Conservation (phyloP, 2,888 invertebrate genomes). For the Galerucella pusilla region DNA sequence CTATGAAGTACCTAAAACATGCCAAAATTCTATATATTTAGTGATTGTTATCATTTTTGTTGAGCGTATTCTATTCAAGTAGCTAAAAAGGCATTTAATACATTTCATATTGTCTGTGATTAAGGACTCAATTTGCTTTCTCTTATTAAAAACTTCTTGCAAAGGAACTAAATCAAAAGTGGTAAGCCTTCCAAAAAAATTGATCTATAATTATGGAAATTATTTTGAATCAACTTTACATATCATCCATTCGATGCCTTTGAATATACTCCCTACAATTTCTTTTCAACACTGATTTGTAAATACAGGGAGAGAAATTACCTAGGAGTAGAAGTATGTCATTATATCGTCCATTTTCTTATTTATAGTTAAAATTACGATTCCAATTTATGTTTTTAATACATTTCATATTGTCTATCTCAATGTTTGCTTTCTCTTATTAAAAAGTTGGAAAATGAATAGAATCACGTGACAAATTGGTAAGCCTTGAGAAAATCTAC, state of each 20-base stretch:
- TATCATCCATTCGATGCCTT: background rate
- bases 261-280: background rate
- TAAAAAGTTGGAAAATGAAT: too few relatives aligned
- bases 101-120: slow-evolving; percentile 2
- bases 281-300: too few relatives aligned
- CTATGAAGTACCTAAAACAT: background rate
- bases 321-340: too few relatives aligned
- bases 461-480: too few relatives aligned
- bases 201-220: background rate
- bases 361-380: too few relatives aligned
- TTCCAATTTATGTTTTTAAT: too few relatives aligned
- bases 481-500: too few relatives aligned
- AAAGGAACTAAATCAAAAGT: background rate
- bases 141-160: background rate
- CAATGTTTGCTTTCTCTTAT: too few relatives aligned
- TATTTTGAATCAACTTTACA: slow-evolving; percentile 1
- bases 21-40: background rate
- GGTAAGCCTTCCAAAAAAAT: background rate
- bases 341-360: too few relatives aligned
- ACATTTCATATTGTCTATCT: too few relatives aligned
- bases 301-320: too few relatives aligned
- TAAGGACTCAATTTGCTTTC: background rate
- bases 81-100: slow-evolving; percentile 7
- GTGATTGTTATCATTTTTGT: slow-evolving; percentile 1
- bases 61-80: background rate